Evolutionary conservation across 2,113 vertebrate genomes (phyloP), one percentile per base, ranked within the genome.

Genomic region (Brachyhypopomus gauderio): DNA sequence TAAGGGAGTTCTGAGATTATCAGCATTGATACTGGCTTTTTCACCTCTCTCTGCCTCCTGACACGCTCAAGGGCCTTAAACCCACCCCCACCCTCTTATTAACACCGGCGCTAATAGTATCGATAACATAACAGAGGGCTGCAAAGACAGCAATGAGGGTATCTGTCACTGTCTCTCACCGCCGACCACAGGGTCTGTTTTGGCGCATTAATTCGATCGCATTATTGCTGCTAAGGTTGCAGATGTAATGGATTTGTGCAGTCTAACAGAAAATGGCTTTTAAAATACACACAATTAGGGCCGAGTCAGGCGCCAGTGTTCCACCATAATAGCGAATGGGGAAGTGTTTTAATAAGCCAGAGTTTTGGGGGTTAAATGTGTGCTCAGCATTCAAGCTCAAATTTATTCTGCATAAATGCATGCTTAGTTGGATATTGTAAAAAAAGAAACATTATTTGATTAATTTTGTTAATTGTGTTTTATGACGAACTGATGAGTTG

Each of bases 221-320:
- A 95, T 95, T 96, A 95, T 96, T 94, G 88, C 90, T 92, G 93
- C 92, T 93, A 94, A 88, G 95, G 94, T 93, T 89, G 90, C 93
- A 93, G 87, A 93, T 93, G 90, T 97, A 99, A 98, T 98, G 96
- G 96, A 96, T 97, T 98, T 98, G 97, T 97, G 97, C 97, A 97
- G 95, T 97, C 95, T 98, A 96, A 98, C 95, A 98, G 96, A 99
- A 99, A 99, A 98, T 97, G 95, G 95, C 95, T 98, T 98, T 96
- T 95, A 93, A 94, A 94, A 93, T 94, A 95, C 92, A 94, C 92
- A 96, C 96, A 97, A 98, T 98, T 97, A 98, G 91, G 93, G 93
- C 85, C 94, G 93, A 92, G 93, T 93, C 95, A 92, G 94, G 92
- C 91, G 92, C 93, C 90, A 91, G 91, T 91, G 90, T 91, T 88